These are phyloP conservation scores for Loxodonta africana DNA, from an alignment of 2,113 vertebrate species.

Conservation along the genomic window DNA sequence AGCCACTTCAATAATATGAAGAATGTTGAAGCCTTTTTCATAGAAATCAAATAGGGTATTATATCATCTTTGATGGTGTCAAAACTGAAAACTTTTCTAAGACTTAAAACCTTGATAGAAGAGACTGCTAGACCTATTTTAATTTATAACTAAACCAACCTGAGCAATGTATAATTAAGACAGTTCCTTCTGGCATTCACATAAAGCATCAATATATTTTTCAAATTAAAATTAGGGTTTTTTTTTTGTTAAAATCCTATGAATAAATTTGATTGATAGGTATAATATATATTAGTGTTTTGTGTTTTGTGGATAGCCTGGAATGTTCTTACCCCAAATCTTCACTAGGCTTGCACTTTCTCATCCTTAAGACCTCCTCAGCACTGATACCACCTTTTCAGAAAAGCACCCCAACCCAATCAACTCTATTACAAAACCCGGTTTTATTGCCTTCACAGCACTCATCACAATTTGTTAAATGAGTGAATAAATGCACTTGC, in stretches of 20 bases:
- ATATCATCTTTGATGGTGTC: constrained; percentile 14
- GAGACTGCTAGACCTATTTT: background rate
- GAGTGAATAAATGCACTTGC: background rate
- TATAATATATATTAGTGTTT: background rate
- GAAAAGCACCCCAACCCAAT: background rate
- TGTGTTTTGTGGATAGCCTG: background rate
- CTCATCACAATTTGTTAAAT: background rate
- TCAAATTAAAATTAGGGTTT: constrained; percentile 31
- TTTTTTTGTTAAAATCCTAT: constrained; percentile 45
- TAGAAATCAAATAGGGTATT: constrained; percentile 14
- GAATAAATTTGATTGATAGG: constrained; percentile 16
- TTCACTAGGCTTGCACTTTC: background rate
- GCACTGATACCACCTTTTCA: background rate
- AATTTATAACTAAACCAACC: constrained; percentile 51
- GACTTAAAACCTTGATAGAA: constrained; percentile 49
- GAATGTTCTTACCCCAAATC: background rate
- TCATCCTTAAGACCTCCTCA: background rate
- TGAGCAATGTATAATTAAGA: constrained; percentile 22
- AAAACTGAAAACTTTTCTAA: constrained; percentile 50
- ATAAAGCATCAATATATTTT: background rate
- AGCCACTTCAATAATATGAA: constrained; percentile 25
- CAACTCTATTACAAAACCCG: background rate
- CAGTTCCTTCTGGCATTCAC: constrained; percentile 26
- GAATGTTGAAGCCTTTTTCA: background rate
- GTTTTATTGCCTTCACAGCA: background rate